Percentiles rank a stretch among this genome's conserved stretches.
phyloP scores from a whole-genome alignment of 2,113 vertebrate species.

The Perca fluviatilis region DNA sequence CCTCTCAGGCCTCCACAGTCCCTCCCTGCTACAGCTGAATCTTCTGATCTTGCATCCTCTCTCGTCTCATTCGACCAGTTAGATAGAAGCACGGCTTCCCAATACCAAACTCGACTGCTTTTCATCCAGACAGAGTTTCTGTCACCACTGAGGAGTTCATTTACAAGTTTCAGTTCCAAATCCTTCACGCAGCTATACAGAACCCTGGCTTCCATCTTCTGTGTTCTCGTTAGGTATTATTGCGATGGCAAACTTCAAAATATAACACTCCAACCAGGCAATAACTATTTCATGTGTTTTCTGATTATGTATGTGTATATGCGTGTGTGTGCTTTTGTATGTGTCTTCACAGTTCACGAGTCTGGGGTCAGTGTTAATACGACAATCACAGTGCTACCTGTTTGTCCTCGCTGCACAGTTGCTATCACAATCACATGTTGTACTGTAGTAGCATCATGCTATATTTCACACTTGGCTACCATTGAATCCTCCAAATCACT shows the following conservation, averaged over 20 bases:
- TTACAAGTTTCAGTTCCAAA: conserved; percentile 9
- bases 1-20: conserved; percentile 29
- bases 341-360: conserved; percentile 83
- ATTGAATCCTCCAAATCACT: conserved; percentile 4
- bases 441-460: background rate
- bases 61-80: conserved; percentile 14
- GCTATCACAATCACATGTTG: conserved; percentile 5
- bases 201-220: conserved; percentile 17
- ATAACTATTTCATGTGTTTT: conserved; percentile 31
- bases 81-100: background rate
- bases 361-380: conserved; percentile 82
- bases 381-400: conserved; percentile 86
- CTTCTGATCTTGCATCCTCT: conserved; percentile 27
- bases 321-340: conserved; percentile 52
- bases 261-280: conserved; percentile 33
- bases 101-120: conserved; percentile 1
- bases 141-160: conserved; percentile 37
- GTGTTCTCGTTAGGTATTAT: conserved; percentile 73
- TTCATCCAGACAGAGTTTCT: conserved; percentile 37
- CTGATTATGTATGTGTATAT: conserved; percentile 25
- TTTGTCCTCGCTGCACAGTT: conserved; percentile 63
- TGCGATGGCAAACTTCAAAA: conserved; percentile 78
- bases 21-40: conserved; percentile 45
- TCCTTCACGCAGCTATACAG: background rate
- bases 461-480: conserved; percentile 9